phyloP scores from a whole-genome alignment of 2,888 invertebrate species.

The Scotopteryx bipunctaria region DNA sequence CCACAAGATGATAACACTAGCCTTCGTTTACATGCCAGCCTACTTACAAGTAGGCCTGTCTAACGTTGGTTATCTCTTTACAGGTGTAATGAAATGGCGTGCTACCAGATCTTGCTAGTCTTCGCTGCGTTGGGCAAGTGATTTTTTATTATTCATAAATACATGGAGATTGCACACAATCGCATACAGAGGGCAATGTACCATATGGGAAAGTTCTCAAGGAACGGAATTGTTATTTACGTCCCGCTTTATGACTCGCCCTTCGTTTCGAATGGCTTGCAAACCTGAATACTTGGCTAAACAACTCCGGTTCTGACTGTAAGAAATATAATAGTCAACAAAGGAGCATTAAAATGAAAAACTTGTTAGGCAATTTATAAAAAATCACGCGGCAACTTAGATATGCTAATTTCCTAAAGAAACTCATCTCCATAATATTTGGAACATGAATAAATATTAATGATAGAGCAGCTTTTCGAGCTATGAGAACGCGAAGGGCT shows the following conservation, averaged over 20 bases:
- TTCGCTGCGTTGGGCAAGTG: constrained; percentile 61
- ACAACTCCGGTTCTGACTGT: neutral
- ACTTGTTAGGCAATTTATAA: too few relatives aligned
- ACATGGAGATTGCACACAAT: constrained; percentile 16
- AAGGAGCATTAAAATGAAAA: neutral
- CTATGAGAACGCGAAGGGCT: neutral
- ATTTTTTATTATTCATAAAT: constrained; percentile 25
- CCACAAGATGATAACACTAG: constrained; percentile 33
- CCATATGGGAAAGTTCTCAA: constrained; percentile 36
- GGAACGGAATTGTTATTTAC: constrained; percentile 12
- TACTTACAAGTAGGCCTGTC: constrained; percentile 3
- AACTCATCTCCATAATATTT: too few relatives aligned
- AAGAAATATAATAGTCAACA: neutral
- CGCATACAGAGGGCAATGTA: constrained; percentile 23
- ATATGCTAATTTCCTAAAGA: too few relatives aligned
- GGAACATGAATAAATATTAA: neutral
- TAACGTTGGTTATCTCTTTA: constrained; percentile 43
- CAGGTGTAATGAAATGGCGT: constrained; percentile 66
- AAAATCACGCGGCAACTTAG: neutral
- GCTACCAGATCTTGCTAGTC: constrained; percentile 60
- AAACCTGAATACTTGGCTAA: constrained; percentile 4
- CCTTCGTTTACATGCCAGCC: constrained; percentile 19
- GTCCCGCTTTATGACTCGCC: constrained; percentile 4
- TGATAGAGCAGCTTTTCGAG: neutral
- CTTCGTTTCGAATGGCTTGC: constrained; percentile 11